A percentile compares a stretch with the other conserved stretches of the same genome.
Evolutionary conservation across 2,113 vertebrate species (phyloP).

Genomic region (Catharus fuscescens): DNA sequence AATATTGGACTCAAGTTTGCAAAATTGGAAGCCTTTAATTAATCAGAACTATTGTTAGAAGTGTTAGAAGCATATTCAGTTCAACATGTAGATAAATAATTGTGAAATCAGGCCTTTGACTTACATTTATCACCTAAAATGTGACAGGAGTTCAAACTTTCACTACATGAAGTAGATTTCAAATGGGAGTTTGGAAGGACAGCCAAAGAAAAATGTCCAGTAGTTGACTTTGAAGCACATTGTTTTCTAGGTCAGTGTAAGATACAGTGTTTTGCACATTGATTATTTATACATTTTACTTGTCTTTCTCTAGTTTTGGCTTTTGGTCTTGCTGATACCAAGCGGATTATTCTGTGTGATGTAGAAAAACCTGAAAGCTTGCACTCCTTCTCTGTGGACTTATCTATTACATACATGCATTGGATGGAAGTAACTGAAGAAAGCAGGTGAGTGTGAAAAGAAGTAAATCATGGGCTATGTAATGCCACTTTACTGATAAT

Average conservation of each 20-base stretch:
- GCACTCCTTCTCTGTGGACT: constrained; percentile 87
- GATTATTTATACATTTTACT: not conserved
- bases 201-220: not conserved
- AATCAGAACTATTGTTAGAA: not conserved
- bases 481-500: not conserved
- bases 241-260: not conserved
- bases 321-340: constrained; percentile 92
- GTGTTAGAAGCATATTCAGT: not conserved
- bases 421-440: constrained; percentile 98
- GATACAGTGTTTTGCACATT: not conserved
- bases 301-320: constrained; percentile 84
- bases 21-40: not conserved
- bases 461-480: not conserved
- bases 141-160: not conserved
- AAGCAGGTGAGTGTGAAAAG: constrained; percentile 79
- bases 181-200: not conserved
- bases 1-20: not conserved
- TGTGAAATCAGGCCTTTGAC: not conserved
- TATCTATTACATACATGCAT: constrained; percentile 90
- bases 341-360: constrained; percentile 91
- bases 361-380: constrained; percentile 97
- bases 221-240: not conserved
- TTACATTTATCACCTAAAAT: not conserved
- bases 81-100: not conserved
- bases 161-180: not conserved